Conservation (phyloP, 2,113 vertebrate species). For the Cyprinodon brontotheroides region DNA sequence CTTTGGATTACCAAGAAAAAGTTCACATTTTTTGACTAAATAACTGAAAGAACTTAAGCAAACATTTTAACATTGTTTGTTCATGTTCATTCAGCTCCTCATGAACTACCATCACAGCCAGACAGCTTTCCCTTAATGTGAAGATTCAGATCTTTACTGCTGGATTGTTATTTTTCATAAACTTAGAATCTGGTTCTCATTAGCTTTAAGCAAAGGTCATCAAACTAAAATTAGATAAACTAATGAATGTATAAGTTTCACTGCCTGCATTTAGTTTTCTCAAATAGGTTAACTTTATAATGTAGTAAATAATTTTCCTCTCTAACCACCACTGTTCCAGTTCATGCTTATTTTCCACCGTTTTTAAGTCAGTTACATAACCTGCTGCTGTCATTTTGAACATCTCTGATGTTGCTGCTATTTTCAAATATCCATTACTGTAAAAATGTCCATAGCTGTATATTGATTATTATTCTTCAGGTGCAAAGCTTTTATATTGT, state of each 20-base stretch:
- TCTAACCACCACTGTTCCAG: too few relatives aligned
- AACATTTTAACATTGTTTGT: background rate
- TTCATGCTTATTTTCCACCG: too few relatives aligned
- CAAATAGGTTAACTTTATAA: background rate
- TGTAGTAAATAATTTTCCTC: background rate
- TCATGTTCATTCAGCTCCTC: background rate
- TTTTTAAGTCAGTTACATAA: too few relatives aligned
- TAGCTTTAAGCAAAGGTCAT: background rate
- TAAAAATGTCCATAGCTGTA: too few relatives aligned
- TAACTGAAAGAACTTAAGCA: background rate
- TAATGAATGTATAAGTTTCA: background rate
- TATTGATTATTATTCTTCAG: too few relatives aligned
- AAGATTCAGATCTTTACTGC: too few relatives aligned
- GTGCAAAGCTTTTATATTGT: too few relatives aligned
- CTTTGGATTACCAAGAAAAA: too few relatives aligned
- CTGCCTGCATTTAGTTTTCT: background rate
- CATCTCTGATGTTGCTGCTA: too few relatives aligned
- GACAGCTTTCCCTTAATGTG: background rate
- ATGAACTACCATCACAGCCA: background rate
- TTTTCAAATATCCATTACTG: too few relatives aligned
- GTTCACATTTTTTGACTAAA: background rate
- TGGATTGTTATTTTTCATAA: too few relatives aligned
- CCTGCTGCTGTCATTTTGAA: too few relatives aligned
- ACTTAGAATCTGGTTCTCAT: background rate
- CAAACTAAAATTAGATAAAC: background rate